Evolutionary conservation across 2,113 vertebrate species (phyloP).

Genomic region (Protobothrops mucrosquamatus): DNA sequence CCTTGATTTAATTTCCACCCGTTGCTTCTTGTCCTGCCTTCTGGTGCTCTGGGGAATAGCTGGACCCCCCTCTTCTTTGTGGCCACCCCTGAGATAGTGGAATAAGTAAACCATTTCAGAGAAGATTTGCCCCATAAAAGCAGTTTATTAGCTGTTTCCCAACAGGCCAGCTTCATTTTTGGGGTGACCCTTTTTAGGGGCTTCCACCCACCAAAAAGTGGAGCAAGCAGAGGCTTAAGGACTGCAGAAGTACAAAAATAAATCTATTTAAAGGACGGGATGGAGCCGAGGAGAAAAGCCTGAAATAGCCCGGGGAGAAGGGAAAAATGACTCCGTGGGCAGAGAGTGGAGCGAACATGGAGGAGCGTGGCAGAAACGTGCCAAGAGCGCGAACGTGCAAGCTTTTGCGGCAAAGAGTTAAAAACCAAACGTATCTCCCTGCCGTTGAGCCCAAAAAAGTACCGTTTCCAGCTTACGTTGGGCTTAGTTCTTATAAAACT

Average conservation of each 20-base stretch:
- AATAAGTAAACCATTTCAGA: background rate
- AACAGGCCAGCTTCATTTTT: background rate
- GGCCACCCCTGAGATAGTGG: no score
- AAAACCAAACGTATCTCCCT: background rate
- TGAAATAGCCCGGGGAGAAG: background rate
- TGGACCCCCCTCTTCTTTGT: no score
- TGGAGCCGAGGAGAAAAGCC: background rate
- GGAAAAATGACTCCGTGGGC: background rate
- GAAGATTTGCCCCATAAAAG: background rate
- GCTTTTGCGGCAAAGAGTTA: background rate
- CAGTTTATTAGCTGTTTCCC: background rate
- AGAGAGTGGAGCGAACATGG: no score
- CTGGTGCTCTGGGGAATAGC: no score
- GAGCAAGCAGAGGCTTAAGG: background rate
- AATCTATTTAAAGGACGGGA: background rate
- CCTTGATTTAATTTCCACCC: no score
- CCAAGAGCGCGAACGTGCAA: background rate
- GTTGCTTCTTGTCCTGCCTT: no score
- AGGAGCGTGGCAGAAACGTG: background rate
- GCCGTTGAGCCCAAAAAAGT: background rate
- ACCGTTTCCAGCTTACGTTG: background rate
- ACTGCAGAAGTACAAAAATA: background rate
- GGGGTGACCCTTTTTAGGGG: background rate
- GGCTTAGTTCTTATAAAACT: background rate
- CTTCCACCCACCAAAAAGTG: background rate